Evolutionary conservation across 1,140 invertebrate genomes (phyloP).

Genomic region (Tetramorium parvispinum): DNA sequence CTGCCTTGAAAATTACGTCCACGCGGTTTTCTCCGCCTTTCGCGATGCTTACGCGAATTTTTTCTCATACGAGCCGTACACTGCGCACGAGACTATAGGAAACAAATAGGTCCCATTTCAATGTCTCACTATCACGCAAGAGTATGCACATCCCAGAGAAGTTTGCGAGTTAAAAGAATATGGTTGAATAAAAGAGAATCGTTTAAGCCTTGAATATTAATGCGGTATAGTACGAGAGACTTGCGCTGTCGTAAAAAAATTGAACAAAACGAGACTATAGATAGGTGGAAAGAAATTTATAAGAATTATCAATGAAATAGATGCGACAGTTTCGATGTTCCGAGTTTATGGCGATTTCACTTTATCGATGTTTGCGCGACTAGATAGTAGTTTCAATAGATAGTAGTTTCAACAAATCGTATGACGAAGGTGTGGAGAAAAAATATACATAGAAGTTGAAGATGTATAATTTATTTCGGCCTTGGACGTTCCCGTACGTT

Average conservation of each 20-base stretch:
- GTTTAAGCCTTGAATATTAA: not conserved
- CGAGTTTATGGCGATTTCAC: not conserved
- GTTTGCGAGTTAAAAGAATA: not conserved
- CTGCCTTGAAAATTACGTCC: conserved; percentile 26
- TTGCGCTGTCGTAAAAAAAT: not conserved
- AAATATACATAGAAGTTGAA: not conserved
- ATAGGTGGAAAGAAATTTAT: not conserved
- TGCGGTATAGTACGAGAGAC: not conserved
- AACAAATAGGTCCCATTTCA: conserved; percentile 20
- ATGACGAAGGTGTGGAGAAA: not conserved
- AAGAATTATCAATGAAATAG: not conserved
- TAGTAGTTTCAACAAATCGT: not conserved
- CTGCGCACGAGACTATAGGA: conserved; percentile 3
- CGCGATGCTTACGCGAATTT: conserved; percentile 12
- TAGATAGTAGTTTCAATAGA: not conserved
- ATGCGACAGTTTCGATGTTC: not conserved
- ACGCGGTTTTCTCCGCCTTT: conserved; percentile 24
- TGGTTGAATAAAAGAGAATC: not conserved
- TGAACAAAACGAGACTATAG: not conserved
- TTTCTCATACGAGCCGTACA: conserved; percentile 26
- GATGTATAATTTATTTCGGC: conserved; percentile 26
- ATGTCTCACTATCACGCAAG: conserved; percentile 29
- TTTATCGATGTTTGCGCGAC: not conserved
- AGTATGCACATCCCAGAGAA: not conserved
- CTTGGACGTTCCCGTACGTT: conserved; percentile 30